These are phyloP conservation scores for Siniperca undulata DNA, from an alignment of 2,797 vertebrate genomes.

Conservation along the genomic window DNA sequence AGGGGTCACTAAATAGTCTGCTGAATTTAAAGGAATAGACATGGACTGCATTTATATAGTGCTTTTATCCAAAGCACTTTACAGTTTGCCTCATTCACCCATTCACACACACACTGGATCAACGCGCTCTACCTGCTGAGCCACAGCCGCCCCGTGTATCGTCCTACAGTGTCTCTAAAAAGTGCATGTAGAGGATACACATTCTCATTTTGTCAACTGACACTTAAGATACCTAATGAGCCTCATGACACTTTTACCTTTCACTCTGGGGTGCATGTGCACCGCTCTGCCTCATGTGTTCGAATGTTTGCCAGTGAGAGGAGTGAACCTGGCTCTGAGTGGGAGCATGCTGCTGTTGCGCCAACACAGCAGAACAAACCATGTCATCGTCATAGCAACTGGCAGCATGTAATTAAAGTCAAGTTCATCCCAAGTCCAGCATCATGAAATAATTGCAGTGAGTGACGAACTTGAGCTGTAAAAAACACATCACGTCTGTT, in stretches of 20 bases:
- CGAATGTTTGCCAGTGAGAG: constrained; percentile 35
- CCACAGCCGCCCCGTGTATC: background rate
- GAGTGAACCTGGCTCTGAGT: constrained; percentile 33
- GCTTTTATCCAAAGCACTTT: constrained; percentile 13
- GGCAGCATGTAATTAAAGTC: constrained; percentile 44
- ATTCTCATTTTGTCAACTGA: background rate
- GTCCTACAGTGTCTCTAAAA: background rate
- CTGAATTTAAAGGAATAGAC: background rate
- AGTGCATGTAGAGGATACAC: background rate
- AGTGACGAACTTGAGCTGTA: constrained; percentile 26
- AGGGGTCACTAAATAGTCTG: background rate
- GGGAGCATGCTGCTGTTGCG: constrained; percentile 37
- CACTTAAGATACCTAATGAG: background rate
- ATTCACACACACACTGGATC: background rate
- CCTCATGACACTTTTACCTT: background rate
- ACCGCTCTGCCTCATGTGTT: background rate
- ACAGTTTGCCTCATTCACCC: background rate
- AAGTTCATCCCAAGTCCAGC: constrained; percentile 51
- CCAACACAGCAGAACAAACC: constrained; percentile 69
- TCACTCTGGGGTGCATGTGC: background rate
- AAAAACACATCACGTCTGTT: background rate
- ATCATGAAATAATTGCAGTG: constrained; percentile 25
- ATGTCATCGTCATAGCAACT: constrained; percentile 77
- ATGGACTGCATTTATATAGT: background rate
- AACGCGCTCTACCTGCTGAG: background rate